Conservation (phyloP, 2,888 invertebrate species). For the Hedya salicella region DNA sequence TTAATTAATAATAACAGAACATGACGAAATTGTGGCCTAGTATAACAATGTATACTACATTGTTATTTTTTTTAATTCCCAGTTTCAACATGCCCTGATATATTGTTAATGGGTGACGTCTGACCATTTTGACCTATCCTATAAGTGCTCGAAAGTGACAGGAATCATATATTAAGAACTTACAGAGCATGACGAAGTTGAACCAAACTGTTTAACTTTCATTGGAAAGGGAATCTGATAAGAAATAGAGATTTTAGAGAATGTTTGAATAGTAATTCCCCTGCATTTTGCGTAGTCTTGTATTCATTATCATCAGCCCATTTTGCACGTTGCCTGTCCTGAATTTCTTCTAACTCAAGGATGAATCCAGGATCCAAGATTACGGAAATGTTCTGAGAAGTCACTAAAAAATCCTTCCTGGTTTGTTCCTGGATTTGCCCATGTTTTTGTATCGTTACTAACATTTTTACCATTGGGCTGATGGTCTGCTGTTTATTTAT, state of each 20-base stretch:
- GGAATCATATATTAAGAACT: too few species aligned
- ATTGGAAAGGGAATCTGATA: constrained; percentile 17
- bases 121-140: too few species aligned
- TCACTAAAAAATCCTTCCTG: background rate
- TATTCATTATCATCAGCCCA: constrained; percentile 35
- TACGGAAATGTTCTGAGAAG: background rate
- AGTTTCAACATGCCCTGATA: too few species aligned
- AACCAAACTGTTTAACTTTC: background rate
- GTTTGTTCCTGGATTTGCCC: constrained; percentile 13
- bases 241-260: constrained; percentile 31
- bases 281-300: constrained; percentile 42
- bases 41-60: too few species aligned
- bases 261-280: constrained; percentile 31
- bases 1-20: too few species aligned
- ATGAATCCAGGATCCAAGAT: constrained; percentile 10
- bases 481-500: constrained; percentile 36
- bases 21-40: too few species aligned
- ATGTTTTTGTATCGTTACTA: background rate
- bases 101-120: too few species aligned
- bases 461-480: constrained; percentile 40
- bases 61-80: too few species aligned
- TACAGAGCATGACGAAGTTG: too few species aligned
- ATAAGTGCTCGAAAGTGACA: too few species aligned
- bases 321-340: constrained; percentile 42
- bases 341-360: constrained; percentile 4